A percentile compares a stretch with the other conserved stretches of the same genome.
Evolutionary conservation across 2,888 invertebrate genomes (phyloP).

Genomic region (Tortricodes alternella): DNA sequence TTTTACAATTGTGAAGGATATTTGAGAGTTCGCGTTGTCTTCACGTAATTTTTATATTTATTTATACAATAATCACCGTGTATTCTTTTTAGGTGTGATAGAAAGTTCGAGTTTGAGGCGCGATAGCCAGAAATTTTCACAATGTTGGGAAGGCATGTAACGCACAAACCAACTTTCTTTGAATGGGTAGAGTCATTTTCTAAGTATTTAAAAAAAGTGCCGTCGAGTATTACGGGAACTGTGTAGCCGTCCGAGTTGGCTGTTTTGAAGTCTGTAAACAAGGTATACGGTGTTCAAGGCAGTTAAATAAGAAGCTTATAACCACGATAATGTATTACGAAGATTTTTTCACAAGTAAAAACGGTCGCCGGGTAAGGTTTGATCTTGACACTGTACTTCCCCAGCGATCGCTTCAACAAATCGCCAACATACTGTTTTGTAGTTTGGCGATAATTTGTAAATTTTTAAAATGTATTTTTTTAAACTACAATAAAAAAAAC

Average conservation of each 20-base stretch:
- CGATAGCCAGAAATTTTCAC: slow-evolving; percentile 11
- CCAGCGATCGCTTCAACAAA: no score
- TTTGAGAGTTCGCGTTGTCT: neutral
- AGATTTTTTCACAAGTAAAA: no score
- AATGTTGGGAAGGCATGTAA: neutral
- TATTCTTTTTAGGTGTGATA: slow-evolving; percentile 1
- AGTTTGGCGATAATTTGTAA: no score
- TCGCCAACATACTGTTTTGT: no score
- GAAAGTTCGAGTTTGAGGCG: neutral
- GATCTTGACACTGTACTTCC: no score
- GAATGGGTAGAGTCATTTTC: neutral
- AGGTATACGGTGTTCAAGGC: no score
- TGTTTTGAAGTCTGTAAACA: neutral
- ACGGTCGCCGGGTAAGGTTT: no score
- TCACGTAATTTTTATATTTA: neutral
- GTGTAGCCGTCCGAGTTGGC: neutral
- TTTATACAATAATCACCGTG: slow-evolving; percentile 7
- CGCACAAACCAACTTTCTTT: slow-evolving; percentile 4
- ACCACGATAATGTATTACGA: no score
- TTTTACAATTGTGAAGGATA: neutral
- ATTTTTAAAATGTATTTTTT: no score
- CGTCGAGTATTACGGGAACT: slow-evolving; percentile 1
- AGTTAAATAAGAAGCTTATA: no score
- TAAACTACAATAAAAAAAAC: no score
- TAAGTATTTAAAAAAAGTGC: slow-evolving; percentile 10